phyloP scores from a whole-genome alignment of 2,113 vertebrate genomes.

The Aleadryas rufinucha region DNA sequence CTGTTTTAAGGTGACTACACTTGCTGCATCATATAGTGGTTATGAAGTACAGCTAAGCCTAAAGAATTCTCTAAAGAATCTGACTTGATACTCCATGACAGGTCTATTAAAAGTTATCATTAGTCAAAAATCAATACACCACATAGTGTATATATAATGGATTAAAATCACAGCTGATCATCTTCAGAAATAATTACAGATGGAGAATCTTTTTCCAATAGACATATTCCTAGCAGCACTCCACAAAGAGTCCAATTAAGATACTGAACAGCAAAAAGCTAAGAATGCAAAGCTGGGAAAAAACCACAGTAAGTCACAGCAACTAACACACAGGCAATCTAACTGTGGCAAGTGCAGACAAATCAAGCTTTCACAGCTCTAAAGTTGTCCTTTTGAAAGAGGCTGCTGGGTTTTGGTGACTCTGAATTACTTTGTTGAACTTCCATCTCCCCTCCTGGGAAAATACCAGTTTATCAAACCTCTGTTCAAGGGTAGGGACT shows the following conservation, averaged over 20 bases:
- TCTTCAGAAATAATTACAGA: neutral
- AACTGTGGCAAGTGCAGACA: neutral
- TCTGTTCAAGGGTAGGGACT: neutral
- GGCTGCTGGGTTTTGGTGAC: neutral
- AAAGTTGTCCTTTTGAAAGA: neutral
- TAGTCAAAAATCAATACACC: conserved; percentile 44
- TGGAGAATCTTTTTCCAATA: neutral
- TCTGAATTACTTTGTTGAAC: neutral
- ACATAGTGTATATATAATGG: neutral
- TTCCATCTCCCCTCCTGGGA: neutral
- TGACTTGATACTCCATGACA: conserved; percentile 27
- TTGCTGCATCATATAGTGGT: neutral
- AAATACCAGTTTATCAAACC: neutral
- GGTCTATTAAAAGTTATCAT: conserved; percentile 40
- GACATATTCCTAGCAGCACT: neutral
- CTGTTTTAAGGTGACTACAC: neutral
- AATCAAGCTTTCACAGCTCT: neutral
- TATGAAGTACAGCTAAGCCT: conserved; percentile 5
- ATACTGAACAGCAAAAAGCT: neutral
- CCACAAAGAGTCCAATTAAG: neutral
- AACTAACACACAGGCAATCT: neutral
- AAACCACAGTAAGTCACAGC: neutral
- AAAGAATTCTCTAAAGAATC: conserved; percentile 6
- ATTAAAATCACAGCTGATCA: conserved; percentile 28
- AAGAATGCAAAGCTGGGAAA: neutral